Evolutionary conservation across 2,888 invertebrate genomes (phyloP), one percentile per base, ranked within the genome.

Genomic region (Meiosimyza platycephala): DNA sequence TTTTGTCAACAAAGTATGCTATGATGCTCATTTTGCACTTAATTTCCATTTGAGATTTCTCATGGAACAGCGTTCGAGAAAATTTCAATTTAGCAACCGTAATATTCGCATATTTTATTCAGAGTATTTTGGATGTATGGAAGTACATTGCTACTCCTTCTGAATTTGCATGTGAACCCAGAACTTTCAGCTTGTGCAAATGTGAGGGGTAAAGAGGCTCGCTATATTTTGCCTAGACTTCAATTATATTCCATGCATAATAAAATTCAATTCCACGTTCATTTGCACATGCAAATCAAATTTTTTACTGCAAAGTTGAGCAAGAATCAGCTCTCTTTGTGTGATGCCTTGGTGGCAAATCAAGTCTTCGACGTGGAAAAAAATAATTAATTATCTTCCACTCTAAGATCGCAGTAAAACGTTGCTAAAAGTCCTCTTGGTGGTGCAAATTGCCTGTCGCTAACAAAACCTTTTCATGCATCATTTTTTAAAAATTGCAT

Each of bases 251-350:
- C 81, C 81, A 81, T 82, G 82, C 82, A 82, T 83, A 80, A 81
- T 82, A 82, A 82, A 82, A 81, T 81, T 81, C 81, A 82, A 81
- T 83, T 83, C 81, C 83, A 81, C 79, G 81, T 81, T 79, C 77
- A 81, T 82, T 82, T 81, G 83, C 80, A 81, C 80, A 82, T 83
- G 82, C 81, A 82, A 82, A 82, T 82, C 79, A 80, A 81, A 81
- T 72, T 71, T 72, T 64, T 52, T 64, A 62, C 62, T 50, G 60
- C 60, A 68, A 68, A 68, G 59, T 59, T 62, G 40, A 28, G 16
- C 40, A 48, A 47, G 40, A 6, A 40, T 40, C 40, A 40, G 40
- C 40, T 40, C 40, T 9, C 0, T 40, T 40, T 40, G 40, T 40
- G 40, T 40, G 40, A 40, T 9, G 11, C n/a, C 54, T 54, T 15